Evolutionary conservation across 2,113 vertebrate species (phyloP), one percentile per base, ranked within the genome.

Genomic region (Gracilinanus agilis): DNA sequence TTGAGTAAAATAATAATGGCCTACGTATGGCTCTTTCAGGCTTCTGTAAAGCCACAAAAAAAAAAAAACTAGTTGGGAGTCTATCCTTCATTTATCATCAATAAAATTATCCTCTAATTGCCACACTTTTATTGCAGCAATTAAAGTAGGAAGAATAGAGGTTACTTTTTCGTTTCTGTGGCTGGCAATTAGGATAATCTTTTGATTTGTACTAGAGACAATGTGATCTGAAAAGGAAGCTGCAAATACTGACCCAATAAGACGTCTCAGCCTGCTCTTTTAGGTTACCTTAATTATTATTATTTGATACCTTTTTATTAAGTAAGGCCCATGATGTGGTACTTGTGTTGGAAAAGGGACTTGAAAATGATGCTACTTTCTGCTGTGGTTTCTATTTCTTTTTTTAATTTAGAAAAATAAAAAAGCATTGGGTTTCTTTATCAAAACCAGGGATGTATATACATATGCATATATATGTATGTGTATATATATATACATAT

Each of bases 161-260:
- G 3, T 16, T 94, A 44, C 34, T 91, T 34, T 89, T 94, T 88
- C 92, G 25, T 55, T 92, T 23, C 44, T 96, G 95, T 67, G 75
- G 83, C 56, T 91, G 58, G 93, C 21, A 91, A 88, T 95, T 54
- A 93, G 29, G 92, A 92, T 25, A 75, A 91, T 88, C 54, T 95
- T 94, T 93, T 54, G 19, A 89, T 91, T 97, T 97, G 53, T 61
- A 92, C 75, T 55, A 67, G 44, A 92, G 24, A 89, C 90, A 96
- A 95, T 96, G 44, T 89, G 55, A 90, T 90, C 54, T 44, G 44
- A 95, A 83, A 34, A 24, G 23, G 54, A 34, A 91, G 90, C 93
- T 89, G 92, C 34, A 49, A 29, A 91, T 95, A 44, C 27, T 67
- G 55, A 90, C 90, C 5, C 49, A 49, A 49, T 40, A 23, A 23